A percentile compares a stretch with the other conserved stretches of the same genome.
phyloP scores from a whole-genome alignment of 2,797 vertebrate genomes.

The Euthynnus affinis region DNA sequence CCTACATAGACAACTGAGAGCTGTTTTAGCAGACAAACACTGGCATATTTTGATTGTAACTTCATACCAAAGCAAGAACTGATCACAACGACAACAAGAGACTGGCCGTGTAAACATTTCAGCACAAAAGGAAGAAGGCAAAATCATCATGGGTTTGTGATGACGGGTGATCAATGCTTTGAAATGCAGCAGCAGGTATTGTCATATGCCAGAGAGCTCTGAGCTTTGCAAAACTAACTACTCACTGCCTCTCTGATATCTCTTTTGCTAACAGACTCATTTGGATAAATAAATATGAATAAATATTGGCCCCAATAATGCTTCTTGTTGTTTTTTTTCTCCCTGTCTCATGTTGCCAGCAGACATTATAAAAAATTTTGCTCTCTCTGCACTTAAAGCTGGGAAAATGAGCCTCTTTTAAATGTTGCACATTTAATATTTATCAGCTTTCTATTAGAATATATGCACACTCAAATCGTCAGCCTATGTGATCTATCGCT shows the following conservation, averaged over 20 bases:
- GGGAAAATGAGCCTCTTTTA: conserved; percentile 85
- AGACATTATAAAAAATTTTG: conserved; percentile 78
- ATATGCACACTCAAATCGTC: conserved; percentile 86
- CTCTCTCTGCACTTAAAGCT: conserved; percentile 81
- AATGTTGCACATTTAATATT: conserved; percentile 88
- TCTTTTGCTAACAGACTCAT: conserved; percentile 82
- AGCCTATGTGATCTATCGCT: conserved; percentile 87
- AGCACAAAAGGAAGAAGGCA: conserved; percentile 74
- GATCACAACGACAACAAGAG: conserved; percentile 82
- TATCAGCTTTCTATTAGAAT: conserved; percentile 89
- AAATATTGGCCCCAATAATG: conserved; percentile 74
- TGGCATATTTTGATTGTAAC: conserved; percentile 77
- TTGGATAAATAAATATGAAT: conserved; percentile 78
- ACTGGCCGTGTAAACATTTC: conserved; percentile 83
- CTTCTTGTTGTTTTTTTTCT: conserved; percentile 56
- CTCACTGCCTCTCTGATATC: conserved; percentile 76
- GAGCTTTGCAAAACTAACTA: conserved; percentile 75
- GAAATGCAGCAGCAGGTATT: conserved; percentile 77
- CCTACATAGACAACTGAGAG: conserved; percentile 65
- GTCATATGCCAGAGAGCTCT: conserved; percentile 78
- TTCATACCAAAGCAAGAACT: conserved; percentile 76
- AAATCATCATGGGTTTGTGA: conserved; percentile 74
- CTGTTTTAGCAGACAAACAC: conserved; percentile 74
- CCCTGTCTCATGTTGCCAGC: conserved; percentile 72
- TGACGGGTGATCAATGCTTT: conserved; percentile 81